Evolutionary conservation across 2,797 vertebrate genomes (phyloP).

Genomic region (Lemur catta): DNA sequence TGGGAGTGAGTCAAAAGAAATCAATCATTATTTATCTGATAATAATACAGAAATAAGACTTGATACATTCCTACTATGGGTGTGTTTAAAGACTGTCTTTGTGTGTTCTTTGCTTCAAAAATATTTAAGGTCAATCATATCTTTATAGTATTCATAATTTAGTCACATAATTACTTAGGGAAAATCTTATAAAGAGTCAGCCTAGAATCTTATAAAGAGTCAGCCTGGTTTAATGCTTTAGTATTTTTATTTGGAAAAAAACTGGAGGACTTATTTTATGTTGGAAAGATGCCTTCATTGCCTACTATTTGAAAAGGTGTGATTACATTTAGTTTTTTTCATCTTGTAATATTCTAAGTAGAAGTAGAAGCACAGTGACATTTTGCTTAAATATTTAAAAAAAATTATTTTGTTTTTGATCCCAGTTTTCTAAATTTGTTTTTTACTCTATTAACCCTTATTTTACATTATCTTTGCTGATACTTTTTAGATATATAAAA

Average conservation of each 20-base stretch:
- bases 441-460: neutral
- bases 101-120: neutral
- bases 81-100: conserved; percentile 17
- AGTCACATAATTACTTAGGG: neutral
- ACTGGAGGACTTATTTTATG: neutral
- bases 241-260: neutral
- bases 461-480: neutral
- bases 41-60: conserved; percentile 71
- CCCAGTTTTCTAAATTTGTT: neutral
- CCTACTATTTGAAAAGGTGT: neutral
- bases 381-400: neutral
- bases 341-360: neutral
- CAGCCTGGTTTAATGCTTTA: neutral
- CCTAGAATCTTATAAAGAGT: neutral
- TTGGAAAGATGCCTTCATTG: neutral
- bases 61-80: neutral
- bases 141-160: conserved; percentile 57
- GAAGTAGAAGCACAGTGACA: neutral
- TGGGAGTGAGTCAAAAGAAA: conserved; percentile 69
- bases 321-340: neutral
- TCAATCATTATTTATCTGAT: conserved; percentile 67
- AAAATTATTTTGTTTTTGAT: neutral
- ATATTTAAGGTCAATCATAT: conserved; percentile 8
- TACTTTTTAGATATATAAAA: conserved; percentile 9
- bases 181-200: neutral